Conservation (phyloP, 2,113 vertebrate species). For the Hiodon tergisus region DNA sequence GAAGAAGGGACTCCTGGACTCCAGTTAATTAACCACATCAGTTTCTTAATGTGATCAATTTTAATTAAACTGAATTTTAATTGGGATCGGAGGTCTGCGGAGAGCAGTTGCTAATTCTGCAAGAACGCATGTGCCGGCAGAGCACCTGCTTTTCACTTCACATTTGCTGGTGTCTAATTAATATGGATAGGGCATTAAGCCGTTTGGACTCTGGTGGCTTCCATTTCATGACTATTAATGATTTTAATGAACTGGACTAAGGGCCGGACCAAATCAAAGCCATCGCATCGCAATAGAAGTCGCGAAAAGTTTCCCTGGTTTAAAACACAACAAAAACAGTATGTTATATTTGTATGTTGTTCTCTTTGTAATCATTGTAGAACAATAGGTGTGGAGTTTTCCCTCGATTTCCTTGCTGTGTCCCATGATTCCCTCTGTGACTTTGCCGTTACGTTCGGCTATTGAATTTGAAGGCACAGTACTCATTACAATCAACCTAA, state of each 20-base stretch:
- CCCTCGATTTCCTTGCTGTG: too few relatives aligned
- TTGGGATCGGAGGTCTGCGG: conserved; percentile 83
- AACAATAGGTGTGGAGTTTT: too few relatives aligned
- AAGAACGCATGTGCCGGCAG: conserved; percentile 71
- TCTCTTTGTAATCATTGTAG: too few relatives aligned
- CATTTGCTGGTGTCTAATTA: conserved; percentile 97
- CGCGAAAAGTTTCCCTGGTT: conserved; percentile 53
- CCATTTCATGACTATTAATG: conserved; percentile 99
- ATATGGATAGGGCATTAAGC: conserved; percentile 98
- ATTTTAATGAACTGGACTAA: conserved; percentile 99
- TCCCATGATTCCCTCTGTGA: too few relatives aligned
- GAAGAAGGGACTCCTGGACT: conserved; percentile 81
- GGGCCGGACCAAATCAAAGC: too few relatives aligned
- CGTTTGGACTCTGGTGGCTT: conserved; percentile 97
- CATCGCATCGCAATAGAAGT: too few relatives aligned
- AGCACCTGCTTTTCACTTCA: conserved; percentile 79
- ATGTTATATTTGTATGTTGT: too few relatives aligned
- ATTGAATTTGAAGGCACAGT: too few relatives aligned
- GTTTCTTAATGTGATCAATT: conserved; percentile 99
- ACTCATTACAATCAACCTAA: too few relatives aligned
- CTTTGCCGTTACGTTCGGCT: too few relatives aligned
- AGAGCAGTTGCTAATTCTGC: conserved; percentile 82
- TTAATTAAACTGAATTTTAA: conserved; percentile 99
- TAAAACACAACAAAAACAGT: too few relatives aligned
- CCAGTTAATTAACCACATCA: conserved; percentile 99